phyloP scores from a whole-genome alignment of 2,888 invertebrate genomes.

The Lithophane socia region DNA sequence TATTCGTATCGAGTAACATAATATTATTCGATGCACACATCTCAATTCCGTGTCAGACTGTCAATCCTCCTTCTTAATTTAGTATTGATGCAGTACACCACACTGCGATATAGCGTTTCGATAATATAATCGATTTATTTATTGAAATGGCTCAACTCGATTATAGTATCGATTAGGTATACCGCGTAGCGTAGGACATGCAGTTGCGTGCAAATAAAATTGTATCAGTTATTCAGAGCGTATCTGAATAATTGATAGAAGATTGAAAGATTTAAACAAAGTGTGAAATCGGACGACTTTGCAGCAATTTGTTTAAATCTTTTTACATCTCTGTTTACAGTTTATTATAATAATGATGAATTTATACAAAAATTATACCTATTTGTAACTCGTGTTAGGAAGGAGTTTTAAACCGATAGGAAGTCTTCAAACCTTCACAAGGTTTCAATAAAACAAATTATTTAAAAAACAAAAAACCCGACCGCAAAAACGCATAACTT shows the following conservation, averaged over 20 bases:
- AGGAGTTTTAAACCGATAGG: not conserved
- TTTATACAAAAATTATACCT: not conserved
- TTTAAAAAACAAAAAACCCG: too few relatives aligned
- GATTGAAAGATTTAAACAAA: too few relatives aligned
- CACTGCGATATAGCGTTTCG: not conserved
- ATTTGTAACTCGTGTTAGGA: too few relatives aligned
- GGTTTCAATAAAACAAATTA: too few relatives aligned
- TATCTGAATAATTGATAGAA: not conserved
- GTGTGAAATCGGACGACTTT: too few relatives aligned
- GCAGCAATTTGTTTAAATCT: not conserved
- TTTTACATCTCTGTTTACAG: not conserved
- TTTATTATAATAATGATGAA: not conserved
- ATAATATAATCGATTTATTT: constrained; percentile 1
- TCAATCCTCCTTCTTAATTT: constrained; percentile 9
- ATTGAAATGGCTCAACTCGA: constrained; percentile 9
- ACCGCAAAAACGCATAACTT: too few relatives aligned
- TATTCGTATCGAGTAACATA: not conserved
- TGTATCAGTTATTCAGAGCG: not conserved
- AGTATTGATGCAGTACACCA: constrained; percentile 9
- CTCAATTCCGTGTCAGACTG: constrained; percentile 5
- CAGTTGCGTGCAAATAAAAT: constrained; percentile 2
- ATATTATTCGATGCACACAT: constrained; percentile 11
- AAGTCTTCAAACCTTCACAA: not conserved
- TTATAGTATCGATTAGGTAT: constrained; percentile 5
- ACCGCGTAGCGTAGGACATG: not conserved